Conservation (phyloP, 2,797 vertebrate species). For the Todus mexicanus region DNA sequence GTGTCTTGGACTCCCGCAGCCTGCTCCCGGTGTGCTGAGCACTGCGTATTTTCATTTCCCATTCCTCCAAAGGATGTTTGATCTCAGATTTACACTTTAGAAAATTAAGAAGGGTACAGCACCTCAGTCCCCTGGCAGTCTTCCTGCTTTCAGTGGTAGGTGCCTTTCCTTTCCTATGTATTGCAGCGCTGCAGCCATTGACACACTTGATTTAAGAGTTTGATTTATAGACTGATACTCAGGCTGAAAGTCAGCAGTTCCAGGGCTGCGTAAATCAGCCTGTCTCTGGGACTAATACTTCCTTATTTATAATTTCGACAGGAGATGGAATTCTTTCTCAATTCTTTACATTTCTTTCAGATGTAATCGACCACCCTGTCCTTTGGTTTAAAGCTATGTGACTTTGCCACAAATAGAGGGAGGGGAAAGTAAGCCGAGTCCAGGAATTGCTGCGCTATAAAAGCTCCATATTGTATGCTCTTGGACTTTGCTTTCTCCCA, state of each 20-base stretch:
- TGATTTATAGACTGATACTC: constrained; percentile 70
- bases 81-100: constrained; percentile 62
- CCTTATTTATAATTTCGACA: constrained; percentile 68
- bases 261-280: constrained; percentile 59
- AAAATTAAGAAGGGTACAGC: constrained; percentile 37
- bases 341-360: constrained; percentile 70
- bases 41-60: constrained; percentile 52
- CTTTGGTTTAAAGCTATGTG: constrained; percentile 69
- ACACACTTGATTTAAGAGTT: constrained; percentile 61
- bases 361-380: constrained; percentile 66
- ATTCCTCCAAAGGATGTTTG: constrained; percentile 38
- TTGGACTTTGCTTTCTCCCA: constrained; percentile 67
- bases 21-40: constrained; percentile 52
- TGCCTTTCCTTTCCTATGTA: constrained; percentile 20
- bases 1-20: constrained; percentile 61
- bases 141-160: constrained; percentile 53
- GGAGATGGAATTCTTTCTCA: constrained; percentile 68
- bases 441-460: constrained; percentile 73
- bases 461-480: constrained; percentile 69
- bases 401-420: constrained; percentile 64
- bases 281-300: constrained; percentile 60
- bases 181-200: constrained; percentile 7
- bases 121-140: constrained; percentile 50
- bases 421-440: constrained; percentile 42
- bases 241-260: constrained; percentile 64